These are phyloP conservation scores for Andrena trimmerana DNA, from an alignment of 2,888 invertebrate species.

Conservation along the genomic window DNA sequence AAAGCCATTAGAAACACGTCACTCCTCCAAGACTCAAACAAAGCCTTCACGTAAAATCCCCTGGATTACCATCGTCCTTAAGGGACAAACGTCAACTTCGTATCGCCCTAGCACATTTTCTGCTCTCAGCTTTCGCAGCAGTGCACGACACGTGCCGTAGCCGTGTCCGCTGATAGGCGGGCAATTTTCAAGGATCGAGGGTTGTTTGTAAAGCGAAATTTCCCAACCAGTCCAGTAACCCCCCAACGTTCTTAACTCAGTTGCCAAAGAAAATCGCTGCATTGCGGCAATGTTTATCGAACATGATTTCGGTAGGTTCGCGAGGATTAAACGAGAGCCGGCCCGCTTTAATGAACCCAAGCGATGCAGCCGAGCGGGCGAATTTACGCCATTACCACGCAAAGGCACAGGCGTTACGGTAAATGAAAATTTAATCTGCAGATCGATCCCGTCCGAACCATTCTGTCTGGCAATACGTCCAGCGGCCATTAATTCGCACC, in stretches of 20 bases:
- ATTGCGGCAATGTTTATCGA: slow-evolving; percentile 81
- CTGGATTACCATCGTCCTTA: slow-evolving; percentile 56
- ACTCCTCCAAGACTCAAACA: background rate
- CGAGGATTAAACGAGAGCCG: slow-evolving; percentile 78
- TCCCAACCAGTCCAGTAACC: slow-evolving; percentile 44
- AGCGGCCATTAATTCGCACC: slow-evolving; percentile 63
- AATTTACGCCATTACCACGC: slow-evolving; percentile 67
- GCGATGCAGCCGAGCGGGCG: slow-evolving; percentile 67
- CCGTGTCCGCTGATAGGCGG: slow-evolving; percentile 68
- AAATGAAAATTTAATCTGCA: slow-evolving; percentile 76
- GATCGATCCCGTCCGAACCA: slow-evolving; percentile 70
- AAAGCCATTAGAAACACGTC: background rate
- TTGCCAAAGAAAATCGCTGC: slow-evolving; percentile 75
- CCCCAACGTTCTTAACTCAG: slow-evolving; percentile 70
- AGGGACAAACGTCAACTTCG: slow-evolving; percentile 59
- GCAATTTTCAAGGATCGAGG: slow-evolving; percentile 75
- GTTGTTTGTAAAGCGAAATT: slow-evolving; percentile 72
- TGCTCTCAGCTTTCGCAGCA: slow-evolving; percentile 66
- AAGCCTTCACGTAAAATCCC: slow-evolving; percentile 35
- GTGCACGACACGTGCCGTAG: slow-evolving; percentile 59
- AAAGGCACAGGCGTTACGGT: slow-evolving; percentile 63
- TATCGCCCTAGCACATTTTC: slow-evolving; percentile 66
- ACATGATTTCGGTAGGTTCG: slow-evolving; percentile 80
- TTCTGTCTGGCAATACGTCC: slow-evolving; percentile 66
- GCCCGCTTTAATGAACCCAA: slow-evolving; percentile 79